Evolutionary conservation across 2,888 invertebrate species (phyloP), one percentile per base, ranked within the genome.

Genomic region (Drosophila recens): DNA sequence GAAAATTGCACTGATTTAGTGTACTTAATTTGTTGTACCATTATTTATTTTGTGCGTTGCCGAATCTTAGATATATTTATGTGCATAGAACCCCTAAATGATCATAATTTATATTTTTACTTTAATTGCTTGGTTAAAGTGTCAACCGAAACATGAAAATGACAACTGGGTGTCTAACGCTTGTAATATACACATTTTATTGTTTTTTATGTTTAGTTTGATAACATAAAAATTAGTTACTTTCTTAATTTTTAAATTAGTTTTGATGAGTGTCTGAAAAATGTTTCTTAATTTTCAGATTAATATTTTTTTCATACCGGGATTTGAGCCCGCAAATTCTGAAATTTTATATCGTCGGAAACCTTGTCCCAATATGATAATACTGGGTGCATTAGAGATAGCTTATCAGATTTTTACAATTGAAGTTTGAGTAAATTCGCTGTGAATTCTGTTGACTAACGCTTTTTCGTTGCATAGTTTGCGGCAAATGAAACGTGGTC

Each of bases 1-100:
- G 88, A 74, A 82, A 83, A 83, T 77, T 74, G 79, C 83, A 85
- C 88, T 83, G 83, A 83, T 83, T 85, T 87, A 83, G 68, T 79
- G 71, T 33, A 48, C 46, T 54, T 68, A 81, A 84, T 87, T 84
- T 84, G 70, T 66, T 67, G 67, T 56, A 52, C 75, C 53, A 84
- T 82, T 81, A 84, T 82, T 81, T 66, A 62, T 83, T 83, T 74
- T 59, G 48, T 69, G 57, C 54, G 36, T 75, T 62, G 34, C 56
- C 33, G 9, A 15, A 0, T 15, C 30, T 51, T 51, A 13, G 51
- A 51, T 9, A 51, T 51, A 51, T 10, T 17, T 27, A 30, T 8
- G 30, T 30, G 30, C 30, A 30, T 30, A 8, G 30, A 30, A 2
- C 8, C 1, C 8, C 6, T 30, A 30, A 30, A 9, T 17, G n/a